phyloP scores from a whole-genome alignment of 2,888 invertebrate genomes.

The Ceriagrion tenellum region DNA sequence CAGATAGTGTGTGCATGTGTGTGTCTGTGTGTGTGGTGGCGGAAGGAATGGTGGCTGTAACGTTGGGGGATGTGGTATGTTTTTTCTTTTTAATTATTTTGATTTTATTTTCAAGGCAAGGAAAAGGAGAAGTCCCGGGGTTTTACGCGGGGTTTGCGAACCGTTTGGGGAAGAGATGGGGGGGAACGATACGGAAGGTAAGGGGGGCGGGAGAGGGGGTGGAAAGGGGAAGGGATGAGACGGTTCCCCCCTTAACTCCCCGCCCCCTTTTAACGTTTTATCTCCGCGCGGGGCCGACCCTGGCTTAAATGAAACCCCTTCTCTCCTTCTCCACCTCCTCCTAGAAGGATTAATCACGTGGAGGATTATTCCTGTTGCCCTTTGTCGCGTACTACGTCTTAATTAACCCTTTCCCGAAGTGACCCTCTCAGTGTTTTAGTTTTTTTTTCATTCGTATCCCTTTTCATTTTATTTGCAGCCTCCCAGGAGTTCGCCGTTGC shows the following conservation, averaged over 20 bases:
- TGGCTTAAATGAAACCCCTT: not conserved
- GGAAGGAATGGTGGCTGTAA: too few species aligned
- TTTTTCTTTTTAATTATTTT: too few species aligned
- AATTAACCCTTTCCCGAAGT: not conserved
- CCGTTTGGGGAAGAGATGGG: too few species aligned
- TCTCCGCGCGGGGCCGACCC: not conserved
- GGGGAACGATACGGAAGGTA: not conserved
- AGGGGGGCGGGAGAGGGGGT: not conserved
- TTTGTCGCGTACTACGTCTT: slow-evolving; percentile 1
- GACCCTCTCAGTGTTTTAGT: not conserved
- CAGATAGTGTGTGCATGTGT: not conserved
- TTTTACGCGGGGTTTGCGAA: too few species aligned
- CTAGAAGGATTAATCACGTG: not conserved
- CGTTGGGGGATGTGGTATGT: not conserved
- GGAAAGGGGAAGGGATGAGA: not conserved
- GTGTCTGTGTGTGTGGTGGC: too few species aligned
- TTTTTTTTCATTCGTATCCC: not conserved
- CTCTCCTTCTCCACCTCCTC: not conserved
- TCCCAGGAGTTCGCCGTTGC: not conserved
- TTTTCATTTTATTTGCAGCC: not conserved
- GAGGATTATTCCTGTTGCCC: not conserved
- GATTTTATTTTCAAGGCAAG: not conserved
- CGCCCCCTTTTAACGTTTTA: not conserved
- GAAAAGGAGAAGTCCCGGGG: not conserved
- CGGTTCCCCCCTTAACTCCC: not conserved